Percentiles rank a stretch among this genome's conserved stretches.
phyloP scores from a whole-genome alignment of 2,113 vertebrate genomes.

The Rhea pennata region DNA sequence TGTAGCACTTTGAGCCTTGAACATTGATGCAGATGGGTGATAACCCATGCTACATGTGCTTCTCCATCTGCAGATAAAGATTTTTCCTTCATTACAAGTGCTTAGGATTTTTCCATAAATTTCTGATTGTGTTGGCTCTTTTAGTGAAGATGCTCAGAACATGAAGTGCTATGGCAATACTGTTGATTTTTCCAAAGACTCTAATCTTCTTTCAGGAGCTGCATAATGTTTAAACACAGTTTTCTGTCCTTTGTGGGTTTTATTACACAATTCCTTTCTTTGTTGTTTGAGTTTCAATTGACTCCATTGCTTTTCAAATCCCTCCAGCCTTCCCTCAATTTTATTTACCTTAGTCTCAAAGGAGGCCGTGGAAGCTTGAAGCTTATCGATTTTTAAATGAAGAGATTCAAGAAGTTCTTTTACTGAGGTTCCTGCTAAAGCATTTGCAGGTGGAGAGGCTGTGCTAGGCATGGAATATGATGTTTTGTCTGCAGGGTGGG shows the following conservation, averaged over 20 bases:
- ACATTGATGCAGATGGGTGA: neutral
- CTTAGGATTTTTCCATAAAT: neutral
- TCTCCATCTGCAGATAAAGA: neutral
- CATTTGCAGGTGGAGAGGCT: neutral
- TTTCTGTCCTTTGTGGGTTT: conserved; percentile 46
- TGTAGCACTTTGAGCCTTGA: neutral
- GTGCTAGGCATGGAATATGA: neutral
- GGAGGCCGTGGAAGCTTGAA: conserved; percentile 49
- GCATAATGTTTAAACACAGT: conserved; percentile 22
- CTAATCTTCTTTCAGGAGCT: conserved; percentile 28
- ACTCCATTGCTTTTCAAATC: conserved; percentile 56
- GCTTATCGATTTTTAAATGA: conserved; percentile 71
- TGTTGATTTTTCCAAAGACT: neutral
- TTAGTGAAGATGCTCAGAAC: neutral
- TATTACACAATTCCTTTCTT: conserved; percentile 43
- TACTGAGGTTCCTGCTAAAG: conserved; percentile 4
- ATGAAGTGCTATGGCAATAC: neutral
- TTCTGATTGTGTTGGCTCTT: neutral
- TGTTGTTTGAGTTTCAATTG: conserved; percentile 63
- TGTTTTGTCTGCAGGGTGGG: neutral
- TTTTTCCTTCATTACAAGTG: neutral
- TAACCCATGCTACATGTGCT: neutral
- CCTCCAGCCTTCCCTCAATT: conserved; percentile 51
- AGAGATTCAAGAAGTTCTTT: conserved; percentile 57
- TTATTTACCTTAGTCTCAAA: conserved; percentile 68